These are phyloP conservation scores for Anguilla obscura DNA, from an alignment of 2,797 vertebrate genomes.

Conservation along the genomic window DNA sequence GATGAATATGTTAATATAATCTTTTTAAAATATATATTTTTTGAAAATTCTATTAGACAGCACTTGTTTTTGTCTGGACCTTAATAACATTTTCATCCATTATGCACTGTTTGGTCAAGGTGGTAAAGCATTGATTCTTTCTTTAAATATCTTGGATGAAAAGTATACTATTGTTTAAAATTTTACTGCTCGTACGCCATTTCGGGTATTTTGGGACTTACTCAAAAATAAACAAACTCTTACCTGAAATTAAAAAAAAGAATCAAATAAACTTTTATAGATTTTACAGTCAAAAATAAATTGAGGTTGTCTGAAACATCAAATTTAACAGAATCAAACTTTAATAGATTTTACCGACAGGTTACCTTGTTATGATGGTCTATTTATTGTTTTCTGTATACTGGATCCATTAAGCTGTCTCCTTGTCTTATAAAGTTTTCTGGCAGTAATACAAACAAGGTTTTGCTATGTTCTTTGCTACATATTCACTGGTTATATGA, in stretches of 20 bases:
- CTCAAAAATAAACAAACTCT: background rate
- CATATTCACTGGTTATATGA: background rate
- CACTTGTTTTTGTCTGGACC: background rate
- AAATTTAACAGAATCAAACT: background rate
- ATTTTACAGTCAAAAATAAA: background rate
- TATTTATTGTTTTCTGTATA: background rate
- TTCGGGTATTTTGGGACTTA: background rate
- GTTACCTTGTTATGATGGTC: background rate
- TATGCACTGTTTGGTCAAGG: background rate
- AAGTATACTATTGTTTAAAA: background rate
- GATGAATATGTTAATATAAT: background rate
- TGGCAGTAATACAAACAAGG: slow-evolving; percentile 10
- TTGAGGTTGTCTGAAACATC: background rate
- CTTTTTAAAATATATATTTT: background rate
- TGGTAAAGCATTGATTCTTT: background rate
- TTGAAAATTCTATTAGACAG: background rate
- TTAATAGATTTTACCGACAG: background rate
- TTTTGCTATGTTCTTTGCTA: background rate
- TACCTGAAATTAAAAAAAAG: background rate
- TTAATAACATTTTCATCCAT: background rate
- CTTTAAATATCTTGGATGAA: background rate
- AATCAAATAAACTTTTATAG: background rate
- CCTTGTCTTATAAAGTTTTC: background rate
- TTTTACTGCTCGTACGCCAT: background rate
- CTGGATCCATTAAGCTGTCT: slow-evolving; percentile 20